phyloP scores from a whole-genome alignment of 2,797 vertebrate species.

The Gouania willdenowi region DNA sequence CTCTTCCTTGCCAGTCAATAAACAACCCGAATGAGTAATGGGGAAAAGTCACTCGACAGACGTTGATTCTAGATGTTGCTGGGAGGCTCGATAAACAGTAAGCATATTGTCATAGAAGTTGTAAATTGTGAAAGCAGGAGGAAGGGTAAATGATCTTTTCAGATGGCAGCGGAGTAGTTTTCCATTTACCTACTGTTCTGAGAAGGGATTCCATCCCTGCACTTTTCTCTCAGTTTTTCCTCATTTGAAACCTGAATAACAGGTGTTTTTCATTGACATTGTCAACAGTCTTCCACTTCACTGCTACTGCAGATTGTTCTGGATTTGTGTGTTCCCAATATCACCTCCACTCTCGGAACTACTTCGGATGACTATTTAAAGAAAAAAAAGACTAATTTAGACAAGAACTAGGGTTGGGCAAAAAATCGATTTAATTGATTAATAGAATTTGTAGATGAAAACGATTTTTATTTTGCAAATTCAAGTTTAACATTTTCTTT shows the following conservation, averaged over 20 bases:
- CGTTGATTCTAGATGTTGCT: conserved; percentile 62
- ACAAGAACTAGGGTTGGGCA: no score
- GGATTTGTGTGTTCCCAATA: conserved; percentile 18
- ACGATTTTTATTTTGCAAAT: no score
- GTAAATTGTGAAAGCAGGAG: conserved; percentile 41
- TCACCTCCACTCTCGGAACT: no score
- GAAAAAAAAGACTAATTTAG: no score
- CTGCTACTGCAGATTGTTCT: conserved; percentile 20
- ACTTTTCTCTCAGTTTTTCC: conserved; percentile 51
- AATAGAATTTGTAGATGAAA: no score
- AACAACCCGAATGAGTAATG: background rate
- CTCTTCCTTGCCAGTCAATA: conserved; percentile 1
- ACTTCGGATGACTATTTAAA: no score
- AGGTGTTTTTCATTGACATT: conserved; percentile 62
- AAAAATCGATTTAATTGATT: no score
- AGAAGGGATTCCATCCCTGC: conserved; percentile 26
- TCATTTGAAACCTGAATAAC: conserved; percentile 57
- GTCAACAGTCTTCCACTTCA: conserved; percentile 29
- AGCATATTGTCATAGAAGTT: conserved; percentile 44
- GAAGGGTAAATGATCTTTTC: conserved; percentile 50
- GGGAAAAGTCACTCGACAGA: conserved; percentile 5
- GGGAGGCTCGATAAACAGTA: conserved; percentile 39
- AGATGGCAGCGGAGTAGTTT: conserved; percentile 48
- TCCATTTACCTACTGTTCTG: conserved; percentile 37
- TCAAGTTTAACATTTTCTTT: no score